Conservation (phyloP, 2,888 invertebrate species). For the Agrotis clavis region DNA sequence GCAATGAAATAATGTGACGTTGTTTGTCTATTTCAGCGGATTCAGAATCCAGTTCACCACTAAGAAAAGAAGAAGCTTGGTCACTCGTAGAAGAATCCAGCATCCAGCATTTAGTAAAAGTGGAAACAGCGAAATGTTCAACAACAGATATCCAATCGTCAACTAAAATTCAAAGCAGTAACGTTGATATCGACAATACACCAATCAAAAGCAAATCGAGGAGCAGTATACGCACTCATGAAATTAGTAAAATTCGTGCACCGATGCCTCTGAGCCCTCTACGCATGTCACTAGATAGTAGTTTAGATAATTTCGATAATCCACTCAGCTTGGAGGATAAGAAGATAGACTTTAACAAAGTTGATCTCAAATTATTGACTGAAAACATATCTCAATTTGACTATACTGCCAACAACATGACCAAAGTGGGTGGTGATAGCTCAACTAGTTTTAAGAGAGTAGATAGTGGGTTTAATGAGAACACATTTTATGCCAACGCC, state of each 20-base stretch:
- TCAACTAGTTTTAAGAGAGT: constrained; percentile 84
- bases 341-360: constrained; percentile 86
- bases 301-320: constrained; percentile 82
- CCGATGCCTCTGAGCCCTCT: constrained; percentile 74
- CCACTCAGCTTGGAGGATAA: constrained; percentile 83
- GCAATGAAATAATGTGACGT: background rate
- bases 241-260: constrained; percentile 87
- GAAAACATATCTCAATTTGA: constrained; percentile 82
- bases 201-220: constrained; percentile 82
- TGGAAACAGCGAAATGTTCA: constrained; percentile 69
- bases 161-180: constrained; percentile 72
- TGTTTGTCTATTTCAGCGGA: constrained; percentile 74
- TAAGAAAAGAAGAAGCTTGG: constrained; percentile 74
- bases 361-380: constrained; percentile 89
- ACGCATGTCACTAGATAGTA: constrained; percentile 86
- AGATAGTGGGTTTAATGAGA: constrained; percentile 87
- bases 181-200: constrained; percentile 78
- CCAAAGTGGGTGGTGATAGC: constrained; percentile 75
- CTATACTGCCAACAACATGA: constrained; percentile 71
- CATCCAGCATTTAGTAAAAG: constrained; percentile 76
- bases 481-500: constrained; percentile 84
- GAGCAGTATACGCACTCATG: constrained; percentile 77
- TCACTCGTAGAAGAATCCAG: constrained; percentile 80
- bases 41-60: constrained; percentile 73
- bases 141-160: constrained; percentile 74